These are phyloP conservation scores for Scatophagus argus DNA, from an alignment of 2,113 vertebrate genomes.

Conservation along the genomic window DNA sequence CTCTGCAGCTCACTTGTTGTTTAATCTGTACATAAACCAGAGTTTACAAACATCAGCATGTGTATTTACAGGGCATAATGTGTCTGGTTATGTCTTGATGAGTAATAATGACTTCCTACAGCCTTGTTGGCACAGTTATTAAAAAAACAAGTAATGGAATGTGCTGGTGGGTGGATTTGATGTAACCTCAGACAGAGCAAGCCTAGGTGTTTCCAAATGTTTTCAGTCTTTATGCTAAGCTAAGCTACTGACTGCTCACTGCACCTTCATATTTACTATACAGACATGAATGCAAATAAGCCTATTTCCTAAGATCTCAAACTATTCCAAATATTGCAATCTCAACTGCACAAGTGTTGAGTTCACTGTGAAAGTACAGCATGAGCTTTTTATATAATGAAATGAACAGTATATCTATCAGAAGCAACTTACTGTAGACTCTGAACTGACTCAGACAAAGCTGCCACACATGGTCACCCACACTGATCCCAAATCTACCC, in stretches of 20 bases:
- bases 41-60: neutral
- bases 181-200: neutral
- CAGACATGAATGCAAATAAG: neutral
- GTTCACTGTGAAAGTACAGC: neutral
- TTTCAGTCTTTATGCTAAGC: neutral
- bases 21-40: neutral
- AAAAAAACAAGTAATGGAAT: neutral
- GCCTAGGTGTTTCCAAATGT: neutral
- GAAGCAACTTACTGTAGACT: neutral
- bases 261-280: neutral
- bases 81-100: neutral
- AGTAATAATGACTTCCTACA: neutral
- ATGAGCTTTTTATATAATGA: neutral
- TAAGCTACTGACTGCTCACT: neutral
- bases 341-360: neutral
- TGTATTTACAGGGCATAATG: neutral
- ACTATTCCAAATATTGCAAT: neutral
- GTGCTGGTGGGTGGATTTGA: neutral
- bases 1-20: neutral
- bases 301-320: neutral
- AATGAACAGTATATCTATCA: conserved; percentile 16
- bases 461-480: conserved; percentile 27
- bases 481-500: conserved; percentile 50
- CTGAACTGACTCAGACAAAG: conserved; percentile 46
- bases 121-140: neutral